Base-by-base conservation (phyloP, 2,888 invertebrate genomes). In the Oegoconia quadripuncta region DNA sequence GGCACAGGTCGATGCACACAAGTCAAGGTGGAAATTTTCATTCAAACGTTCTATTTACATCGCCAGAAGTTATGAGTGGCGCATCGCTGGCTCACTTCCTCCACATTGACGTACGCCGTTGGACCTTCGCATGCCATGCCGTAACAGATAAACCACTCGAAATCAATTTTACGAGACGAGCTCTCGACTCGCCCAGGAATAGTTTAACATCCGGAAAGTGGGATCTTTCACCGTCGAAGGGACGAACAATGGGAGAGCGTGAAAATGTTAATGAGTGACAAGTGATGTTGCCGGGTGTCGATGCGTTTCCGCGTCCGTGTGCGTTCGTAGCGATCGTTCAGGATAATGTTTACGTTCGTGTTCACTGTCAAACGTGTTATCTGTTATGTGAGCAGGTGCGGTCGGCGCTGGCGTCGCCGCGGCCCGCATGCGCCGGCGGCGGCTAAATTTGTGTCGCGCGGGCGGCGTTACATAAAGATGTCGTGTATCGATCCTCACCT, bases 401-500 rank as follows among this genome's bases (percentile, higher is more conserved):
- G n/a, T n/a, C n/a, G n/a, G 64, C 60, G 66, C 60, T 58, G 59
- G 59, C 54, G 67, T 56, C 61, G 65, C 62, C 56, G 54, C 53
- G 65, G 60, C 64, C 62, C 56, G 54, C 53, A 64, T 58, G 66
- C 55, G 68, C 61, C 53, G 59, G 64, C 59, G 68, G 58, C 54
- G 48, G 64, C 69, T 71, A 71, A 73, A 77, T 77, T 72, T 69
- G 79, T 74, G 75, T 68, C 56, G 77, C 74, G 74, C 72, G 77
- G 74, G 68, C 69, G 66, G 58, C 59, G 69, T 79, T 81, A 80
- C 76, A 75, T 82, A 83, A 79, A 76, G 55, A 69, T 65, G 72
- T 70, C 67, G 71, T 65, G 73, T 75, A 70, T 71, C 58, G 66
- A 67, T 66, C 77, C 90, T 90, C 90, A 92, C 92, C 90, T 92